Conservation (phyloP, 30 jellyfish, hydroid and myxozoan genomes). For the Aurelia coerulea region DNA sequence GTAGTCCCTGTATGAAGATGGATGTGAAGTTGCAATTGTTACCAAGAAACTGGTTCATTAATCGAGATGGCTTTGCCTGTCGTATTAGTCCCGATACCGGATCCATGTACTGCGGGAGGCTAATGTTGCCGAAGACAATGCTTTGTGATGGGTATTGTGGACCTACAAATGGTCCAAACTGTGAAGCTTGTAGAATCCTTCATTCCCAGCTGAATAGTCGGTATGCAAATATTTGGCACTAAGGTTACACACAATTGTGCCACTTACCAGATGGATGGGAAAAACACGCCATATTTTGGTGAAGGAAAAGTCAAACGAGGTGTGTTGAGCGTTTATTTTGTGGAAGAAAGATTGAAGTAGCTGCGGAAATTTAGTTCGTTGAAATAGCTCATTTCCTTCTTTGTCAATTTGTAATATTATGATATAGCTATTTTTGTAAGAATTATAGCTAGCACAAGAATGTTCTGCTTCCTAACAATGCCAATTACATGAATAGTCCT, state of each 20-base stretch:
- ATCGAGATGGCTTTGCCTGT: slow-evolving; percentile 70
- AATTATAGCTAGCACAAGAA: no score
- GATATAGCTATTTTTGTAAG: no score
- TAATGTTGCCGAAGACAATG: slow-evolving; percentile 20
- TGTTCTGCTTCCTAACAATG: no score
- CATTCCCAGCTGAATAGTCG: slow-evolving; percentile 9
- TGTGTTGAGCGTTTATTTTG: no score
- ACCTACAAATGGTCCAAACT: slow-evolving; percentile 92
- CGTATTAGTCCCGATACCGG: slow-evolving; percentile 57
- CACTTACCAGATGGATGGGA: no score
- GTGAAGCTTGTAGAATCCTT: slow-evolving; percentile 67
- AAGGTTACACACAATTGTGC: neutral
- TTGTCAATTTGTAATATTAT: no score
- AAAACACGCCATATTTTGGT: no score
- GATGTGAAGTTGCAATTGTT: slow-evolving; percentile 65
- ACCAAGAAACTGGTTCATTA: slow-evolving; percentile 74
- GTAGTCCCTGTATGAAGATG: slow-evolving; percentile 81
- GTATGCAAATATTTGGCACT: slow-evolving; percentile 5
- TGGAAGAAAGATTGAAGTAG: no score
- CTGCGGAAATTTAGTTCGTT: no score
- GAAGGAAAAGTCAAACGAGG: no score
- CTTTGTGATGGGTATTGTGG: slow-evolving; percentile 92
- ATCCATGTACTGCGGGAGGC: slow-evolving; percentile 76
- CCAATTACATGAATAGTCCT: no score
- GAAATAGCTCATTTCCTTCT: no score